Evolutionary conservation across 2,113 vertebrate species (phyloP), one percentile per base, ranked within the genome.

Genomic region (Apteryx owenii): DNA sequence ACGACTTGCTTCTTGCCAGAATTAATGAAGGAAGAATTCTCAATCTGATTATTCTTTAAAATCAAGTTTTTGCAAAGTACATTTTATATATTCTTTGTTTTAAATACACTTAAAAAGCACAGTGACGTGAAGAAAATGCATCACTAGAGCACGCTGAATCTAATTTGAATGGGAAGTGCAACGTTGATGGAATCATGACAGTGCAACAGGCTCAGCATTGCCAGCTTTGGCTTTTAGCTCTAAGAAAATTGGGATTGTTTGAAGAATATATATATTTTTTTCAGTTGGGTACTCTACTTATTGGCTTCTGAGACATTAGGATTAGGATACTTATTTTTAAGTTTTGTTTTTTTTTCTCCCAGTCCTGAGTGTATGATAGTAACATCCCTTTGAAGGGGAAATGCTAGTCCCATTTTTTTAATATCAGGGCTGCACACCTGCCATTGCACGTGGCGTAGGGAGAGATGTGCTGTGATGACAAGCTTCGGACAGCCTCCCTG

Each of bases 361-460:
- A 5, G 0, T 72, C 38, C 29, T 54, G 25, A 54, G 2, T 19
- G 18, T 53, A 11, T 40, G 11, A 16, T 21, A 23, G 19, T 77
- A 56, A 42, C 2, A 12, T 38, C 28, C 84, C 86, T 61, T 38
- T 72, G 80, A 86, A 83, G 18, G 31, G 8, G 16, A 3, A 80
- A 64, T 42, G 18, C 38, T 23, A 10, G 18, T 80, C 1, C 0
- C 17, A 12, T 42, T 36, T n/a, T 66, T n/a, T 56, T 64, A 66
- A 33, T 19, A 66, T 53, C 17, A 29, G 65, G 33, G 19, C 56
- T 1, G 0, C 29, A 3, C 1, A 1, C 36, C 62, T 25, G n/a
- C 46, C 10, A 0, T 31, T 28, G 61, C 60, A 38, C 31, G 2
- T 3, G 25, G 71, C 19, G 31, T 25, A 33, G 40, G 22, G 56